Evolutionary conservation across 1,140 invertebrate species (phyloP).

Genomic region (Ganaspis sp.): DNA sequence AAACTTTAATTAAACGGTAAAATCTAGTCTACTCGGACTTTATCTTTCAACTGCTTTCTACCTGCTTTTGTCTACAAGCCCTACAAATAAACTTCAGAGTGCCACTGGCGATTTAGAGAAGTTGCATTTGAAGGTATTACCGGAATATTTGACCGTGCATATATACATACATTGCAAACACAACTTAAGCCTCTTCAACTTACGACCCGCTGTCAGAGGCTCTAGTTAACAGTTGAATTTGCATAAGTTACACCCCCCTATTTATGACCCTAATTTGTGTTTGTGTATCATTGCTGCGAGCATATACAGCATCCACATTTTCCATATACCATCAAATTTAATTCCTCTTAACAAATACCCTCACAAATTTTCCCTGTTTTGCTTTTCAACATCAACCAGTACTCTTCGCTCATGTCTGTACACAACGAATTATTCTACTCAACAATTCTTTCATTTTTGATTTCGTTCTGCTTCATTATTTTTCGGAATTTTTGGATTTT

Average conservation of each 20-base stretch:
- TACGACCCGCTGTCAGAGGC: constrained; percentile 38
- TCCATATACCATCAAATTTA: background rate
- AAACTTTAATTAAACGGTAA: too few relatives aligned
- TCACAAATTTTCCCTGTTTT: background rate
- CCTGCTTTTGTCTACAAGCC: background rate
- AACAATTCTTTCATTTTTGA: too few relatives aligned
- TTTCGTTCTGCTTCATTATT: too few relatives aligned
- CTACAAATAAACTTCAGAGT: constrained; percentile 45
- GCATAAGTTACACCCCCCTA: constrained; percentile 37
- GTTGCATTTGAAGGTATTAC: constrained; percentile 43
- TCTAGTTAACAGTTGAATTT: constrained; percentile 49
- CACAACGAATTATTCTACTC: too few relatives aligned
- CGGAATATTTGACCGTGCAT: constrained; percentile 47
- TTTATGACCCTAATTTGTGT: background rate
- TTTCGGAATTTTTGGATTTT: too few relatives aligned
- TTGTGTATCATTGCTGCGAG: constrained; percentile 11
- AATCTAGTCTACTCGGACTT: background rate
- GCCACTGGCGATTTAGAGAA: constrained; percentile 39
- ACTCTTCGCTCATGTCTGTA: too few relatives aligned
- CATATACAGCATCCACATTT: background rate
- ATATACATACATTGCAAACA: constrained; percentile 48
- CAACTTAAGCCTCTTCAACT: constrained; percentile 50
- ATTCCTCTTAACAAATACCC: background rate
- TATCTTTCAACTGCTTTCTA: background rate
- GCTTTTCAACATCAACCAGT: too few relatives aligned